Evolutionary conservation across 2,888 invertebrate species (phyloP).

Genomic region (Elysia crispata): DNA sequence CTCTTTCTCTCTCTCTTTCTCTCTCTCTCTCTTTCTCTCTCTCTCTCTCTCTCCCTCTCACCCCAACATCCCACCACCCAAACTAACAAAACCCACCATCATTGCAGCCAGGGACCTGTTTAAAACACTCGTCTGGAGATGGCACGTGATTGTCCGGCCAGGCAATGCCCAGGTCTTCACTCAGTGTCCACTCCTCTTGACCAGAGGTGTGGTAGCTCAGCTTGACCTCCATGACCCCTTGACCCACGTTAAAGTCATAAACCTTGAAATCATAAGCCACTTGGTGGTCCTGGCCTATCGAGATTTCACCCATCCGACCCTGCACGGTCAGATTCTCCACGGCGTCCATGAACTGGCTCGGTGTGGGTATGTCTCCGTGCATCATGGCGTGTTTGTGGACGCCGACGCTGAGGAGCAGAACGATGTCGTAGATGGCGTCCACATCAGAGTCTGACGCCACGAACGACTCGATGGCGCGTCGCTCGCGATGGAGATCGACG

Average conservation of each 20-base stretch:
- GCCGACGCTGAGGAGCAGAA: constrained; percentile 19
- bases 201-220: constrained; percentile 11
- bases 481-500: not conserved
- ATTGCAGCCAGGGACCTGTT: constrained; percentile 30
- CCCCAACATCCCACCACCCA: constrained; percentile 15
- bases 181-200: constrained; percentile 6
- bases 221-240: not conserved
- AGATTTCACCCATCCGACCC: constrained; percentile 16
- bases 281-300: not conserved
- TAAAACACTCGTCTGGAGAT: constrained; percentile 34
- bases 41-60: not conserved
- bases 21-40: not conserved
- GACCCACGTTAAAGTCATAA: constrained; percentile 34
- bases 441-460: constrained; percentile 5
- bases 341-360: not conserved
- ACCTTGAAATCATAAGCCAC: constrained; percentile 35
- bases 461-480: constrained; percentile 29
- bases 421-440: constrained; percentile 33
- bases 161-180: not conserved
- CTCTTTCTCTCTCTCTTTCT: constrained; percentile 20
- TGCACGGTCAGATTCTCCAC: constrained; percentile 22
- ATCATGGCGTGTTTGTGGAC: not conserved
- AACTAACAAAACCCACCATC: constrained; percentile 16
- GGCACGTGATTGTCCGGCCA: constrained; percentile 36
- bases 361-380: not conserved